Percentiles rank a stretch among this genome's conserved stretches.
Evolutionary conservation across 2,888 invertebrate genomes (phyloP).

Genomic region (Deilephila porcellus): DNA sequence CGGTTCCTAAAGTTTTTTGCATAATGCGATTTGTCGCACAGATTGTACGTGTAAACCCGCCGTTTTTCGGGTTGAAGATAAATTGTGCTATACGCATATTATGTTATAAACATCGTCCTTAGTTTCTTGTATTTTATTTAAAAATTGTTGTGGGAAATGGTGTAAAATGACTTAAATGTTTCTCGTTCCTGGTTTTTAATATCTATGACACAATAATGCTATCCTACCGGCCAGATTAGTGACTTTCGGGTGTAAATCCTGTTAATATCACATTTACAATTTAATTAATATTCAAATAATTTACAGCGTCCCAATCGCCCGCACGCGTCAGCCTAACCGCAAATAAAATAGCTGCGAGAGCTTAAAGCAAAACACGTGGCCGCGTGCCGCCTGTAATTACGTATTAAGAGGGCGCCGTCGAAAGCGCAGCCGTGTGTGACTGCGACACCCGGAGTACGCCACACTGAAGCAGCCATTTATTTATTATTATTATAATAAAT

Average conservation of each 20-base stretch:
- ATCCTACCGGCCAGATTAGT: no score
- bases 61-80: not conserved
- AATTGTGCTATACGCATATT: not conserved
- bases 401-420: constrained; percentile 66
- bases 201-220: no score
- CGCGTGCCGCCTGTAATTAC: constrained; percentile 60
- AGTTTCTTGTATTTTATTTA: no score
- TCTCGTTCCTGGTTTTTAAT: no score
- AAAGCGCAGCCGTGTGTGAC: constrained; percentile 67
- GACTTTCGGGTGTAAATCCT: not conserved
- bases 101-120: no score
- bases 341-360: constrained; percentile 21
- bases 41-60: not conserved
- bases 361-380: constrained; percentile 22
- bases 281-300: no score
- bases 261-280: no score
- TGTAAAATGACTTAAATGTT: no score
- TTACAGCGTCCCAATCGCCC: not conserved
- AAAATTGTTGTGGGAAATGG: no score
- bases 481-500: no score
- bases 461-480: not conserved
- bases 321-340: not conserved
- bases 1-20: not conserved
- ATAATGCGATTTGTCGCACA: not conserved
- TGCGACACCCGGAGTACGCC: constrained; percentile 23